Percentiles rank a stretch among this genome's conserved stretches.
These are phyloP conservation scores for Athetis lepigone DNA, from an alignment of 2,888 invertebrate genomes.

Conservation along the genomic window DNA sequence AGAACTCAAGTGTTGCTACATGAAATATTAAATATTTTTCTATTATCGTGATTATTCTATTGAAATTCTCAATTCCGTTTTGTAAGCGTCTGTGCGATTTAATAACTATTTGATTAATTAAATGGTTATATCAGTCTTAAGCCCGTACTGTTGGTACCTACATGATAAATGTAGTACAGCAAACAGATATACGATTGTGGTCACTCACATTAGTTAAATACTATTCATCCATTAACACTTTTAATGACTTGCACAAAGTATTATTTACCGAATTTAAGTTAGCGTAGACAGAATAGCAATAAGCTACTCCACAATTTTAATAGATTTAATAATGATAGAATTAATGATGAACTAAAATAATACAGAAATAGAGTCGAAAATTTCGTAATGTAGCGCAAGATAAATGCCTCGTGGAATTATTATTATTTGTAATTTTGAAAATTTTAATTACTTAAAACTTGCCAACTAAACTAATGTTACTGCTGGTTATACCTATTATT, in stretches of 20 bases:
- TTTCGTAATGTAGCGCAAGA: too few species aligned
- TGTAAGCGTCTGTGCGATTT: constrained; percentile 41
- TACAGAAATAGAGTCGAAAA: too few species aligned
- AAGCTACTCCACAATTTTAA: too few species aligned
- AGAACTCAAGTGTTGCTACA: background rate
- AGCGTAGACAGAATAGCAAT: too few species aligned
- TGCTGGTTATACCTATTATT: too few species aligned
- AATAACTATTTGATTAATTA: constrained; percentile 47
- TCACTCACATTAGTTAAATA: background rate
- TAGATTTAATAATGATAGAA: too few species aligned
- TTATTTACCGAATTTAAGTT: background rate
- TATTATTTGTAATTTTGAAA: too few species aligned
- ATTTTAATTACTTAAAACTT: too few species aligned
- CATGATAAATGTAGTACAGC: constrained; percentile 38
- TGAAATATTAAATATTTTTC: constrained; percentile 2
- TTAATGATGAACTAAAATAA: too few species aligned
- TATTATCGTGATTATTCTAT: constrained; percentile 9
- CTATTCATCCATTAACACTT: constrained; percentile 6
- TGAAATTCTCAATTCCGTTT: constrained; percentile 55
- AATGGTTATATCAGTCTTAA: constrained; percentile 61
- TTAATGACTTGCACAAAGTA: constrained; percentile 6
- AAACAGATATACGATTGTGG: constrained; percentile 29
- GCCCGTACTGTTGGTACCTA: constrained; percentile 42
- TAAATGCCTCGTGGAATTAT: too few species aligned
- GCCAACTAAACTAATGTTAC: too few species aligned